Percentiles rank a stretch among this genome's conserved stretches.
phyloP scores from a whole-genome alignment of 2,888 invertebrate genomes.

The Trisateles emortualis region DNA sequence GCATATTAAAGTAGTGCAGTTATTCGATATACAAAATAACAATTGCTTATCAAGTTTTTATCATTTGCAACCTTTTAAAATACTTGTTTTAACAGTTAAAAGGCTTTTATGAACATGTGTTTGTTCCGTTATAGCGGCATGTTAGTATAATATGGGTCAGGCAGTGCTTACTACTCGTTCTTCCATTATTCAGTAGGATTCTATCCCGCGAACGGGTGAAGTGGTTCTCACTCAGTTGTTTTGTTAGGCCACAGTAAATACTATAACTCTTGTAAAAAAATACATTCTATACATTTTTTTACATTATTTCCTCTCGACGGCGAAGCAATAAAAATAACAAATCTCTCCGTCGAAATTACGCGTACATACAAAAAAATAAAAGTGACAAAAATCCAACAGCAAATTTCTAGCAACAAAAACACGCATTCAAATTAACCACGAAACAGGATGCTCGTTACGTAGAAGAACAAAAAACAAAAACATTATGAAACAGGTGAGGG shows the following conservation, averaged over 20 bases:
- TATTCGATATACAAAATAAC: slow-evolving; percentile 5
- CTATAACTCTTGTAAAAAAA: slow-evolving; percentile 34
- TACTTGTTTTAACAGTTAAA: neutral
- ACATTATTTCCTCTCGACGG: slow-evolving; percentile 14
- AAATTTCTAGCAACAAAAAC: slow-evolving; percentile 73
- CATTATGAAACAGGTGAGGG: slow-evolving; percentile 71
- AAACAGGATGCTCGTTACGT: slow-evolving; percentile 79
- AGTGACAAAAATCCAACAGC: slow-evolving; percentile 64
- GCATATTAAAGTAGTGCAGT: neutral
- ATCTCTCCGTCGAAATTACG: slow-evolving; percentile 41
- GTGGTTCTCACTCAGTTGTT: slow-evolving; percentile 39
- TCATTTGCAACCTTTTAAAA: neutral
- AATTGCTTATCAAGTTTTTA: neutral
- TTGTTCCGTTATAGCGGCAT: slow-evolving; percentile 42
- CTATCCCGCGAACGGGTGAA: slow-evolving; percentile 37
- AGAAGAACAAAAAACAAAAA: slow-evolving; percentile 67
- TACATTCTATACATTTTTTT: slow-evolving; percentile 24
- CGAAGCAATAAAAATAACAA: slow-evolving; percentile 45
- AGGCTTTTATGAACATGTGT: slow-evolving; percentile 38
- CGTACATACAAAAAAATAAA: slow-evolving; percentile 43
- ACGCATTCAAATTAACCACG: slow-evolving; percentile 79
- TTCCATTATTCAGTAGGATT: slow-evolving; percentile 60
- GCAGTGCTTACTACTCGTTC: slow-evolving; percentile 50
- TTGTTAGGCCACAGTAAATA: slow-evolving; percentile 37
- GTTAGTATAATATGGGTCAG: slow-evolving; percentile 59